phyloP scores from a whole-genome alignment of 2,113 vertebrate genomes.

The Taxidea taxus region DNA sequence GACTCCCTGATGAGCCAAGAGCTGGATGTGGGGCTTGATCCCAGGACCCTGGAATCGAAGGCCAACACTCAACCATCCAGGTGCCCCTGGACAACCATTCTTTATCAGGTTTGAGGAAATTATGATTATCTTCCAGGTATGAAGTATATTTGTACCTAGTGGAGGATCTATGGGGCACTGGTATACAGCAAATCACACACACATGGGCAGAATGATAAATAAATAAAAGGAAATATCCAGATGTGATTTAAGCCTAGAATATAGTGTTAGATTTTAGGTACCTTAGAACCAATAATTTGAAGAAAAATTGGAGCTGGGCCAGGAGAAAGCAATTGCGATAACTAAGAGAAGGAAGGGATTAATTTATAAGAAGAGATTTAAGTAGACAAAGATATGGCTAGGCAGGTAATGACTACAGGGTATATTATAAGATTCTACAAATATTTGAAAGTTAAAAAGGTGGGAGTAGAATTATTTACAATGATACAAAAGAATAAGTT shows the following conservation, averaged over 20 bases:
- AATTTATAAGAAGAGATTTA: slow-evolving; percentile 51
- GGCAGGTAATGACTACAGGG: slow-evolving; percentile 19
- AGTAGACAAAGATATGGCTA: slow-evolving; percentile 54
- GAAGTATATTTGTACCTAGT: not conserved
- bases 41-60: no score
- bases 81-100: not conserved
- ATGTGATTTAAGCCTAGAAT: not conserved
- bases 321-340: slow-evolving; percentile 39
- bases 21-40: no score
- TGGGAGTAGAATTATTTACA: slow-evolving; percentile 46
- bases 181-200: not conserved
- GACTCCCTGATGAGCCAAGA: no score
- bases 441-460: slow-evolving; percentile 60
- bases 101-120: not conserved
- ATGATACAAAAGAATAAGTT: slow-evolving; percentile 21
- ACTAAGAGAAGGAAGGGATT: slow-evolving; percentile 56
- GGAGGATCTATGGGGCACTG: not conserved
- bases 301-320: not conserved
- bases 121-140: not conserved
- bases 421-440: slow-evolving; percentile 58
- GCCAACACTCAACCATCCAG: no score
- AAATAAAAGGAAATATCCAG: not conserved
- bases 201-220: not conserved
- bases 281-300: not conserved
- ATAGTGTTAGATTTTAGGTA: not conserved